Evolutionary conservation across 2,797 vertebrate species (phyloP), one percentile per base, ranked within the genome.

Genomic region (Thalassophryne amazonica): DNA sequence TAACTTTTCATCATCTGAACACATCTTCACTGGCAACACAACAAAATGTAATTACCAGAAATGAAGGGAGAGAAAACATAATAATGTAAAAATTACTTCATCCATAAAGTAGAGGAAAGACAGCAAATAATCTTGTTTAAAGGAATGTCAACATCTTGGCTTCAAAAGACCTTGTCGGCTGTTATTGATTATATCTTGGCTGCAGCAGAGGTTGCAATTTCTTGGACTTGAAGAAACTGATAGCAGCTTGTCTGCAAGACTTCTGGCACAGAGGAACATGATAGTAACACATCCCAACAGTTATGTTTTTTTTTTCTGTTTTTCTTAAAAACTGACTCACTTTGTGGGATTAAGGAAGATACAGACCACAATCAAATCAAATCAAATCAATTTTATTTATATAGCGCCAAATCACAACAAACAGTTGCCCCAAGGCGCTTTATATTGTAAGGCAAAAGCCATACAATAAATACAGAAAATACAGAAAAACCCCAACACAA

Each of bases 121-220:
- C 52, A 85, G 83, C 60, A 87, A 81, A 80, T 81, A 81, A 81
- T 83, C 88, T 91, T 43, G 36, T 61, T 84, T 88, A 84, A 87
- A 86, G 87, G 87, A 90, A 89, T 90, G 86, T 89, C 85, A 84
- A 81, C 92, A 81, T 88, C 80, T 40, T 55, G 76, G 86, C 90
- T 95, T 96, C 90, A 94, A 94, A 94, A 88, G 72, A 56, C 69
- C 81, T 78, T 60, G 85, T 89, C 59, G 78, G 84, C 90, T 93
- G 91, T 89, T 93, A 93, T 93, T 91, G 87, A 92, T 94, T 93
- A 94, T 91, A 91, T 92, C 90, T 93, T 93, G 92, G 92, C 93
- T 69, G 83, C 80, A 85, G 88, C 84, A 68, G 73, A 76, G 84
- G 85, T 80, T 72, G 72, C 80, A 88, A 92, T 92, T 93, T 89